Evolutionary conservation across 2,113 vertebrate species (phyloP).

Genomic region (Burhinus oedicnemus): DNA sequence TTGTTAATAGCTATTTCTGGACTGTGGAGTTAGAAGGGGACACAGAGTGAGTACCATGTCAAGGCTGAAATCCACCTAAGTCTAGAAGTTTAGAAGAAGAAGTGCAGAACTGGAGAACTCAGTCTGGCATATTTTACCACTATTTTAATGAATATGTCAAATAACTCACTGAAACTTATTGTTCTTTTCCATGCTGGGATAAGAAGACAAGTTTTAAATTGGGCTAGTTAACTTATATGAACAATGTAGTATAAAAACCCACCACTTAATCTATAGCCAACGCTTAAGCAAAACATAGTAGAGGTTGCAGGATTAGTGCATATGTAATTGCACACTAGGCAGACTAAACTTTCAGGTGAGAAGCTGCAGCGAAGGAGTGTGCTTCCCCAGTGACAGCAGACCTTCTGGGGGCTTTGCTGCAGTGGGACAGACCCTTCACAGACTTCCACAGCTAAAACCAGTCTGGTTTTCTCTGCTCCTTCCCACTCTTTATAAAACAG

Average conservation of each 20-base stretch:
- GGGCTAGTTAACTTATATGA: not conserved
- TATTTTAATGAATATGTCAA: not conserved
- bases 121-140: not conserved
- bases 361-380: not conserved
- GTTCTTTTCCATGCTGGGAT: not conserved
- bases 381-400: rapidly evolving
- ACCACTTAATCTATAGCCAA: not conserved
- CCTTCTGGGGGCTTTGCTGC: not conserved
- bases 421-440: rapidly evolving
- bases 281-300: not conserved
- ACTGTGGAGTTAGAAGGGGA: not conserved
- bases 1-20: not conserved
- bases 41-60: not conserved
- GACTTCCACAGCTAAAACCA: not conserved
- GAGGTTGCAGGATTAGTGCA: not conserved
- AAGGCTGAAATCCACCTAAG: not conserved
- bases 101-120: not conserved
- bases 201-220: not conserved
- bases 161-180: not conserved
- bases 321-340: not conserved
- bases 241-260: not conserved
- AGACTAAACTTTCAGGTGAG: not conserved
- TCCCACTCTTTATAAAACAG: not conserved
- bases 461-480: not conserved
- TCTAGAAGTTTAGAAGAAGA: not conserved